Base-by-base conservation (phyloP, 2,113 vertebrate species). In the Turdus rufiventris region DNA sequence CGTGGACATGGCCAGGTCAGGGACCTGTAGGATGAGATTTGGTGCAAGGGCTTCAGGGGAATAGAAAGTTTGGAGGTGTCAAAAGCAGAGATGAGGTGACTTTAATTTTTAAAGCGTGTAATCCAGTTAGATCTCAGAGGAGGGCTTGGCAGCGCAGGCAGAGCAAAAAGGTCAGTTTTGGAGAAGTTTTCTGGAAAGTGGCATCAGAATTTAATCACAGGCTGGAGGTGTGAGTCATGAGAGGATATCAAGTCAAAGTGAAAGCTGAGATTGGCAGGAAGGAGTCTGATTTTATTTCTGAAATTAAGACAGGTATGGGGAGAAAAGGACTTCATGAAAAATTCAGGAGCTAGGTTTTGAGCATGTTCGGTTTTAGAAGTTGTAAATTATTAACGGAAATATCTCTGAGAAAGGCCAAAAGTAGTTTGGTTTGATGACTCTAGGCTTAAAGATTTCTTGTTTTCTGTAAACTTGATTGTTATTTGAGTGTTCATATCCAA, bases 161-260 rank as follows among this genome's bases (percentile, higher is more conserved):
- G 70, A 91, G 58, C 1, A 6, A 82, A 95, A 92, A 95, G 94
- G 94, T 97, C 91, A 95, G 20, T 47, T 72, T 54, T 85, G 91
- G 34, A 91, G 65, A 78, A 58, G 63, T 57, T 76, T 50, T 85
- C 63, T 80, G 58, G 71, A 68, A 94, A 73, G 42, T 85, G 58
- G 34, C 62, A 58, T 89, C 47, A 56, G 72, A 36, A 61, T 93
- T 96, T 94, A 96, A 85, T 91, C 81, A 94, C 62, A 85, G 83
- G n/a, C 33, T 62, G 36, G 67, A 73, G 38, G 19, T 58, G 47
- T 92, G 95, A 97, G 89, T 96, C 89, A 92, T 94, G 58, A 88
- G 87, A 92, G 45, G 45, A 85, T 56, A 73, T 73, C 45, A 61
- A 85, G 70, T 85, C 85, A 85, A 62, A 91, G 60, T 77, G 71